Percentiles rank a stretch among this genome's conserved stretches.
phyloP scores from a whole-genome alignment of 2,113 vertebrate species.

The Okapia johnstoni region DNA sequence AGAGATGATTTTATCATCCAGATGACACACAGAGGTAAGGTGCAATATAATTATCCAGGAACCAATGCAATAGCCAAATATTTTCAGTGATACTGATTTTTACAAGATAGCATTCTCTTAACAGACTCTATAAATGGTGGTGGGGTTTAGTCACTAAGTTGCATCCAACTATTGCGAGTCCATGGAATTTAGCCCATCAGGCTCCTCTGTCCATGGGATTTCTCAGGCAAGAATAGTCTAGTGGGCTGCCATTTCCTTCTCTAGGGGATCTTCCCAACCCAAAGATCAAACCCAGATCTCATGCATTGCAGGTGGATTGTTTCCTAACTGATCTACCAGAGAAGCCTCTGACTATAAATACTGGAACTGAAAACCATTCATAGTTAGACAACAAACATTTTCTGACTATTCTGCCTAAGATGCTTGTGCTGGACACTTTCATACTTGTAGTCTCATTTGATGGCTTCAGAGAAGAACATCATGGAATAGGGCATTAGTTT shows the following conservation, averaged over 20 bases:
- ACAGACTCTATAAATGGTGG: not conserved
- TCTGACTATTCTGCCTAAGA: not conserved
- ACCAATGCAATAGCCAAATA: not conserved
- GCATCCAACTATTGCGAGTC: accelerated
- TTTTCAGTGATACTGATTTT: not conserved
- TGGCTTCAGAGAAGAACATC: not conserved
- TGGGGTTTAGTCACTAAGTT: not conserved
- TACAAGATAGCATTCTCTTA: not conserved
- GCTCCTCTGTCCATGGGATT: not conserved
- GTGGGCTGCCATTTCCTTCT: not conserved
- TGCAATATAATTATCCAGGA: not conserved
- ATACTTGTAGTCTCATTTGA: not conserved
- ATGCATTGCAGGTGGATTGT: not conserved
- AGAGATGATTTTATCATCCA: slow-evolving; percentile 21
- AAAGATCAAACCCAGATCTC: not conserved
- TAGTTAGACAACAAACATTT: not conserved
- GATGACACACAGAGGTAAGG: not conserved
- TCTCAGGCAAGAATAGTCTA: not conserved
- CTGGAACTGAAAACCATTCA: not conserved
- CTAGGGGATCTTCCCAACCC: not conserved
- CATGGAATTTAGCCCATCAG: not conserved
- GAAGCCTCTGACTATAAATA: not conserved
- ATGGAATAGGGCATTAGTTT: accelerated
- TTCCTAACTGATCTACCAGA: not conserved
- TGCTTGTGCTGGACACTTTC: not conserved